Evolutionary conservation across 2,113 vertebrate genomes (phyloP), one percentile per base, ranked within the genome.

Genomic region (Acanthisitta chloris): DNA sequence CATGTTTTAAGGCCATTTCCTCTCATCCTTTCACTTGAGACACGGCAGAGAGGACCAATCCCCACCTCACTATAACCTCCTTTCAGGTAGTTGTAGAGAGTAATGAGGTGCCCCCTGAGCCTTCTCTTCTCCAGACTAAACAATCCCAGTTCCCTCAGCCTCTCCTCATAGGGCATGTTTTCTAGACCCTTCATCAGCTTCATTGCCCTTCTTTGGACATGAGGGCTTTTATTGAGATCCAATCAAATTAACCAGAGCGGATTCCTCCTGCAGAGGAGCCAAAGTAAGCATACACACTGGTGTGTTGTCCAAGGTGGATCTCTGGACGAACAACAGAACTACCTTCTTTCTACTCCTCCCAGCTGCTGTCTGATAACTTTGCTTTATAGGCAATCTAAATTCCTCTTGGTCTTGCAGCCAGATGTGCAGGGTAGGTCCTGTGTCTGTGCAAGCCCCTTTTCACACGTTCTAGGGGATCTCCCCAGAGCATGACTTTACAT

Each of bases 251-350:
- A 28, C 45, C 33, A 38, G 38, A 81, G n/a, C 29, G 89, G 34
- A 33, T 81, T n/a, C n/a, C n/a, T n/a, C 6, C 25, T 55, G 79
- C 36, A 25, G 57, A 73, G 77, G 33, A 88, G 48, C 40, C 59
- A 70, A 12, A 69, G 45, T 29, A 83, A 86, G 29, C 19, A n/a
- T n/a, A 24, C 1, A 3, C 7, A 20, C 16, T 0, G 1, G 10
- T 46, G 38, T 15, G 24, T 12, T 45, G n/a, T 45, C 33, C 0
- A 0, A 55, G 33, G 26, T 31, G 5, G 21, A 42, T 57, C 14
- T 70, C 69, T 74, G 59, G n/a, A 66, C 1, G 2, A 81, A 28
- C 10, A 34, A 19, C 67, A 66, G 23, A 9, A 1, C 42, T 64
- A 11, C 48, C 12, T 73, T 45, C 42, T 91, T 91, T 54, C 59